Evolutionary conservation across 2,113 vertebrate species (phyloP), one percentile per base, ranked within the genome.

Genomic region (Actinemys pallida): DNA sequence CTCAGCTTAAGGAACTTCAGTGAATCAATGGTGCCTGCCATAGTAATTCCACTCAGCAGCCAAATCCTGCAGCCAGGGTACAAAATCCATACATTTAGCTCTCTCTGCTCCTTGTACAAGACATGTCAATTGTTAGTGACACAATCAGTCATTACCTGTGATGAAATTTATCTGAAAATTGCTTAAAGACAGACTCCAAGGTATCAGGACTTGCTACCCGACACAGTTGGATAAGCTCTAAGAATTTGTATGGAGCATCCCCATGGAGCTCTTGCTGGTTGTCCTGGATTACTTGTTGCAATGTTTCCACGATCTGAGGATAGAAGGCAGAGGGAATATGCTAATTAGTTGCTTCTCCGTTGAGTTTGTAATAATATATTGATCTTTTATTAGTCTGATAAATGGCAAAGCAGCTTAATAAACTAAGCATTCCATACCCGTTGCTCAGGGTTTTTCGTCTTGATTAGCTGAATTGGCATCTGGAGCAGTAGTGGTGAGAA

Each of bases 221-320:
- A 42, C 98, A 95, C 22, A 99, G 98, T 50, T 99, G 98, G 81
- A 98, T 96, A 0, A 99, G 94, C 80, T 98, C 96, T 49, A 99
- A 89, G 53, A 97, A 93, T 5, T 98, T 98, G 57, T 98, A 95
- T 1, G 98, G 98, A 50, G 97, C 96, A 20, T 98, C 85, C 1
- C 92, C 96, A 2, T 99, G 98, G 82, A 99, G 93, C 24, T 96
- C 89, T 35, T 98, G 94, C 13, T 95, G 97, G 83, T 99, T 98
- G 16, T 95, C 98, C 86, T 98, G 87, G 69, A 98, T 98, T 97
- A 99, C 90, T 56, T 95, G 97, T 14, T 98, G 98, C 69, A 99
- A 93, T 22, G 98, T 89, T 84, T 98, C 98, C 0, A 92, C n/a
- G 94, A 98, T 97, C 99, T 99, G 92, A 81, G 27, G 91, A 85